These are phyloP conservation scores for Clitarchus hookeri DNA, from an alignment of 2,888 invertebrate genomes.

Conservation along the genomic window DNA sequence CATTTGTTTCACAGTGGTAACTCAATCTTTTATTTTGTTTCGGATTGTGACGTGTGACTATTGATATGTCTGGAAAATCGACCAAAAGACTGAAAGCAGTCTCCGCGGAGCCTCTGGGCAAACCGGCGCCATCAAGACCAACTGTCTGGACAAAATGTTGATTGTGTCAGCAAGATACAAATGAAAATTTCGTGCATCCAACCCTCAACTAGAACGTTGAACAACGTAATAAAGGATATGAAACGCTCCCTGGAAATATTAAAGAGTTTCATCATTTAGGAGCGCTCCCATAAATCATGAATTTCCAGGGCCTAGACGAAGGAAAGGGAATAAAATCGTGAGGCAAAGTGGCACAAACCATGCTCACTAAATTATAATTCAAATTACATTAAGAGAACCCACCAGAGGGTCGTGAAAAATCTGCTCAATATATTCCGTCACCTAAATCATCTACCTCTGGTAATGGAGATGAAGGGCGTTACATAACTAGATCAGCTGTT, in stretches of 20 bases:
- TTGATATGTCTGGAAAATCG: neutral
- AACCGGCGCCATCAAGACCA: neutral
- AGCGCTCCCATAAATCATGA: neutral
- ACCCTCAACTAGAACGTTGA: neutral
- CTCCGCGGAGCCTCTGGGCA: neutral
- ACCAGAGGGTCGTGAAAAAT: no score
- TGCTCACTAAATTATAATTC: neutral
- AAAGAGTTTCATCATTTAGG: neutral
- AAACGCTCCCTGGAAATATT: neutral
- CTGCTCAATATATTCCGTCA: no score
- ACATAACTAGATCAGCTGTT: neutral
- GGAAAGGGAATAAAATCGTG: neutral
- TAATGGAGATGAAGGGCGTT: conserved; percentile 11
- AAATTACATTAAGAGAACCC: no score
- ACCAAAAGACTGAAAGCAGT: neutral
- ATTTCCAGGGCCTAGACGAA: neutral
- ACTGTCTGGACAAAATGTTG: neutral
- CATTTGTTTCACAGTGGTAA: neutral
- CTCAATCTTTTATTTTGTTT: neutral
- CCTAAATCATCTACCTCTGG: neutral
- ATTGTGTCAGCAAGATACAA: conserved; percentile 1
- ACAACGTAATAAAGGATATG: neutral
- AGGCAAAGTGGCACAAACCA: neutral
- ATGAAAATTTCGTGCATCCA: neutral
- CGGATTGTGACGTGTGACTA: neutral